Evolutionary conservation across 1,140 invertebrate genomes (phyloP).

Genomic region (Coenobita brevimanus): DNA sequence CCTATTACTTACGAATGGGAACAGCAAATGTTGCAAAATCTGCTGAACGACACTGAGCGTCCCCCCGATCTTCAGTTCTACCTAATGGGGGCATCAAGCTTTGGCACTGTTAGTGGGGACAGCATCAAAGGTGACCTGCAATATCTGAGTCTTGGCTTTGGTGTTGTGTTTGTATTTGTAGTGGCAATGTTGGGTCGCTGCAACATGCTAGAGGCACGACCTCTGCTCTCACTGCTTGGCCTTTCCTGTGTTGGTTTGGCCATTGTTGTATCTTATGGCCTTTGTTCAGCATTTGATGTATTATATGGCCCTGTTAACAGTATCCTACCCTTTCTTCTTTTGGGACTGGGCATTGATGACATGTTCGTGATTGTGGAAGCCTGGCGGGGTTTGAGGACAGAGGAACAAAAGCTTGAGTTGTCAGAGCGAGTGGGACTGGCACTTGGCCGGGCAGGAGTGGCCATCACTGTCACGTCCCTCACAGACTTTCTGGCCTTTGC

Average conservation of each 20-base stretch:
- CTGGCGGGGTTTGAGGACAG: conserved; percentile 52
- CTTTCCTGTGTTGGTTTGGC: conserved; percentile 75
- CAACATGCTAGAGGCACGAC: conserved; percentile 76
- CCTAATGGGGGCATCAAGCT: conserved; percentile 61
- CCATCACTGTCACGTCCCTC: conserved; percentile 81
- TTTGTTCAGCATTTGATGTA: conserved; percentile 83
- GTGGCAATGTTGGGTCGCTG: conserved; percentile 76
- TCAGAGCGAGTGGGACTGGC: conserved; percentile 74
- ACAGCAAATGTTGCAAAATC: conserved; percentile 35
- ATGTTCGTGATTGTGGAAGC: conserved; percentile 82
- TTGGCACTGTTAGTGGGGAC: conserved; percentile 69
- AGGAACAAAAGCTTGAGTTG: conserved; percentile 72
- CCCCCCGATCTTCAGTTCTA: conserved; percentile 29
- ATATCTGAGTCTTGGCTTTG: conserved; percentile 76
- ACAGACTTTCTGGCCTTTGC: conserved; percentile 81
- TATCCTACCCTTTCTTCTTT: conserved; percentile 85
- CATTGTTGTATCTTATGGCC: conserved; percentile 82
- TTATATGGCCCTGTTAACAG: conserved; percentile 88
- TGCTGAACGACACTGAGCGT: conserved; percentile 39
- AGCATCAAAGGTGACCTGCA: conserved; percentile 76
- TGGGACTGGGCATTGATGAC: conserved; percentile 87
- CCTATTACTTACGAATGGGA: conserved; percentile 63
- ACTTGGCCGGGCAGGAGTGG: conserved; percentile 79
- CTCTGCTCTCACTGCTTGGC: conserved; percentile 54
- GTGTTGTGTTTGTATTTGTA: conserved; percentile 77